Percentiles rank a stretch among this genome's conserved stretches.
phyloP scores from a whole-genome alignment of 2,113 vertebrate species.

The Orycteropus afer region DNA sequence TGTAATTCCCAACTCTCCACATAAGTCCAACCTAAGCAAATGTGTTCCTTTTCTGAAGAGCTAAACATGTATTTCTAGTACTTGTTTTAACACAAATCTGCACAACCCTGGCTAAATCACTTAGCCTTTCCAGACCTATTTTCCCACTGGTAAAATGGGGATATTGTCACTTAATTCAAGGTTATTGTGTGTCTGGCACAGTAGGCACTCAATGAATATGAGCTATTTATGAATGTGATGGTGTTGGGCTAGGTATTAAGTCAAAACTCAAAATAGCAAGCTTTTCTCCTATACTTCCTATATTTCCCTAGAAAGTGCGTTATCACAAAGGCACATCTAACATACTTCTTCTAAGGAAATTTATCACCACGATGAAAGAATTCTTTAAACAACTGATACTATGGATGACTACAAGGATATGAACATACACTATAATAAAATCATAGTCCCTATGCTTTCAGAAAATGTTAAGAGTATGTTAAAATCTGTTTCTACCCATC shows the following conservation, averaged over 20 bases:
- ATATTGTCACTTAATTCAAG: background rate
- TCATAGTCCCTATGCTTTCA: background rate
- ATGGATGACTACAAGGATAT: background rate
- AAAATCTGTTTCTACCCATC: background rate
- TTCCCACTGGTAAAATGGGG: background rate
- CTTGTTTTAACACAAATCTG: background rate
- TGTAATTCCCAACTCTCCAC: background rate
- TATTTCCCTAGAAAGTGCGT: conserved; percentile 1
- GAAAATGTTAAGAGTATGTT: background rate
- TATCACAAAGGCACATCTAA: background rate
- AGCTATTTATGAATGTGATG: background rate
- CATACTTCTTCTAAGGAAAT: background rate
- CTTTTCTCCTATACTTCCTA: background rate
- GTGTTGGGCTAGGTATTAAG: background rate
- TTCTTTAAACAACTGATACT: background rate
- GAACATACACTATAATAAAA: background rate
- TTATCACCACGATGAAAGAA: background rate
- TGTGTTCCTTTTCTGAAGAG: background rate
- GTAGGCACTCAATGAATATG: background rate
- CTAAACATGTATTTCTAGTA: background rate
- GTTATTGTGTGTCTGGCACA: background rate
- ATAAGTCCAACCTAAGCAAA: conserved; percentile 7
- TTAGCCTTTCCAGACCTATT: background rate
- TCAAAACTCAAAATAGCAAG: background rate
- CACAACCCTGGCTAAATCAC: background rate